Conservation (phyloP, 1,140 invertebrate species). For the Cydia splendana region DNA sequence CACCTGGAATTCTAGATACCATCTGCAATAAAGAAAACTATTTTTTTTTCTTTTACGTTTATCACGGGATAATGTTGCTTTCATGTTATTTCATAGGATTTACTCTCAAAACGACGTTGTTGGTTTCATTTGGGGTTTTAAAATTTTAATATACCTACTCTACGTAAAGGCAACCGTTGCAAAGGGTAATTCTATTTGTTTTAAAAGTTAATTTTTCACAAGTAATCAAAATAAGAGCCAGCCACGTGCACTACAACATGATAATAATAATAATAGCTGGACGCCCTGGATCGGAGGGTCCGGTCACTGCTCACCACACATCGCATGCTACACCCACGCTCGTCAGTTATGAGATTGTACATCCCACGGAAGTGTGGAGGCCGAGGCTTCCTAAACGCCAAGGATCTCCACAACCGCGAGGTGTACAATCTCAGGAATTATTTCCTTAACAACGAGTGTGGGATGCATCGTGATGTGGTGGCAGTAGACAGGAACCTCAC, state of each 20-base stretch:
- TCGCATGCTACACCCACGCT: too few species aligned
- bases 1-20: background rate
- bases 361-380: too few species aligned
- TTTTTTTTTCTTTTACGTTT: background rate
- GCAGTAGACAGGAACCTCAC: too few species aligned
- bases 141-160: background rate
- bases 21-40: background rate
- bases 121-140: background rate
- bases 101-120: background rate
- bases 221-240: background rate
- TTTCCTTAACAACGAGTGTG: too few species aligned
- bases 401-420: too few species aligned
- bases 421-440: too few species aligned
- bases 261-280: too few species aligned
- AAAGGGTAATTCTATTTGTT: background rate
- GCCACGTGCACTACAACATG: background rate
- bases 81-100: slow-evolving; percentile 1
- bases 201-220: background rate
- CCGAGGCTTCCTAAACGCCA: too few species aligned
- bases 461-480: too few species aligned
- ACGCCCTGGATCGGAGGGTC: too few species aligned
- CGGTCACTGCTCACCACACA: too few species aligned
- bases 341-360: too few species aligned
- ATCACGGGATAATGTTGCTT: background rate
- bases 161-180: background rate